Evolutionary conservation across 2,888 invertebrate species (phyloP), one percentile per base, ranked within the genome.

Genomic region (Augochlorella aurata): DNA sequence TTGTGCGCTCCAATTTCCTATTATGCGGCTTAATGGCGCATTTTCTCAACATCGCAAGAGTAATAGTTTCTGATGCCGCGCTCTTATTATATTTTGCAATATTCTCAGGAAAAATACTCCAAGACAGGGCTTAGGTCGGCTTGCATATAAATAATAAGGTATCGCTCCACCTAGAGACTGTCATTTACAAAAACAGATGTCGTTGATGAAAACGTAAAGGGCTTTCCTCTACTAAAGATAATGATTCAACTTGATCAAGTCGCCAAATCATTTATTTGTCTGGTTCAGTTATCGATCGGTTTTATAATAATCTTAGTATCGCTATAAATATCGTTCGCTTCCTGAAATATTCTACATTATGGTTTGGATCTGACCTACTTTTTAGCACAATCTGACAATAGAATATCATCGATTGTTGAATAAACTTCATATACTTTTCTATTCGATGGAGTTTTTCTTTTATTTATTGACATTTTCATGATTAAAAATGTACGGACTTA

Each of bases 41-140:
- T 44, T 65, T 65, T 44, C 65, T 44, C 44, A 38, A 14, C n/a
- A 44, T 65, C 65, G n/a, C 18, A 44, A 44, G 18, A 10, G n/a
- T 65, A 65, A 65, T 44, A 38, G 65, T 44, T 44, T n/a, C n/a
- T 44, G 44, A 44, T 65, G 65, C 44, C 12, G 10, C 44, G 44
- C 44, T 65, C 18, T 12, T 65, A 63, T 38, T 63, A 65, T 65
- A 65, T 52, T 44, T 44, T n/a, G 69, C 52, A 14, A 44, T 69
- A 52, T 69, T 14, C 52, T 9, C 38, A 69, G 50, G 9, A 69
- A 69, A 50, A 52, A 52, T 69, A 69, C 8, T 14, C 21, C 18
- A 44, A 44, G 44, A 44, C n/a, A 9, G 69, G 52, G n/a, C 52
- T 69, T 21, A 44, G 16, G 21, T 69, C 52, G 14, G n/a, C n/a